Evolutionary conservation across 1,140 invertebrate genomes (phyloP), one percentile per base, ranked within the genome.

Genomic region (Lasaia peninsularis): DNA sequence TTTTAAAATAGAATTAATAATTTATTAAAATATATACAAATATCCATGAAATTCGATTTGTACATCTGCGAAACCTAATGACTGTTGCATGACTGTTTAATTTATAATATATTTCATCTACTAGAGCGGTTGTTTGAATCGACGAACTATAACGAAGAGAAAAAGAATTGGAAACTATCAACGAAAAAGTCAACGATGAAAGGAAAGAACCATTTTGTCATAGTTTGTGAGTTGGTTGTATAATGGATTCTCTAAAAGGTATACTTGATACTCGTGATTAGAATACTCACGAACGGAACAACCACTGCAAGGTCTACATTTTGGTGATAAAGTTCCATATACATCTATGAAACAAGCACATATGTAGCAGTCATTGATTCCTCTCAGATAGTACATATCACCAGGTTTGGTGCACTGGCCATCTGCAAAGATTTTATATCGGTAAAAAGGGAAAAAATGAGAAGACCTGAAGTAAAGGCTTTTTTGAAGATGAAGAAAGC

Each of bases 351-450:
- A 80, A 58, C 80, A 80, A 2, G 51, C 78, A 54, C 78, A 80
- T 8, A 83, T 52, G 60, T 61, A 59, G 52, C 78, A 83, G 4
- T 34, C 63, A 32, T 34, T 37, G 1, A 20, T 12, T 1, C 20
- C 10, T n/a, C 52, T 60, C 2, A 54, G 16, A 61, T 72, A 76
- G 64, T 64, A 80, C 73, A 79, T 76, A 31, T 80, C 75, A 4
- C 76, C 76, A n/a, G 58, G 63, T n/a, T 61, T 40, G 0, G n/a
- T 21, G 49, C 77, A 78, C 66, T 44, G 37, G 37, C 37, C 37
- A 44, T 44, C 16, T 44, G 37, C 37, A 44, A 44, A 44, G 18
- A 44, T 44, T 18, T 44, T 44, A 44, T 16, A 20, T 63, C 48
- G 21, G 50, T 33, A 12, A 18, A 56, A 28, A 40, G 18, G 16